Conservation (phyloP, 2,113 vertebrate species). For the Sturnus vulgaris region DNA sequence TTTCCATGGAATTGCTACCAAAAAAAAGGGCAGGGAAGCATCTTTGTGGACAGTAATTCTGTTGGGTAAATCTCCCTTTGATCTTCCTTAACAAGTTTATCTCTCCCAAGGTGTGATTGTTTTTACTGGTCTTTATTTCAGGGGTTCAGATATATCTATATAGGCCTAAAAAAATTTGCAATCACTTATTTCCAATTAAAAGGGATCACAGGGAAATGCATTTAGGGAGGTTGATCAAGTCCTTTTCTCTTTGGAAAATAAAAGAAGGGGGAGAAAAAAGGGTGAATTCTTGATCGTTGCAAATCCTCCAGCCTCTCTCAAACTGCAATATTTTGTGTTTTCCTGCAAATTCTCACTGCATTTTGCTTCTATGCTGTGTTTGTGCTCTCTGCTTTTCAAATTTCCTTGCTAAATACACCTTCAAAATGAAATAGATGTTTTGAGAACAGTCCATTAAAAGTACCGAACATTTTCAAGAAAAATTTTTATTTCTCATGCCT, state of each 20-base stretch:
- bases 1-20: background rate
- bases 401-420: background rate
- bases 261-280: accelerated
- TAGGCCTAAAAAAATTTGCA: background rate
- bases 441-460: background rate
- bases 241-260: background rate
- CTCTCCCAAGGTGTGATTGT: background rate
- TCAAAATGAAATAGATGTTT: background rate
- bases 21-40: background rate
- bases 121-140: background rate
- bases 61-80: background rate
- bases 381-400: background rate
- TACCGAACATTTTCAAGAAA: background rate
- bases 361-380: background rate
- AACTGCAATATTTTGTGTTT: background rate
- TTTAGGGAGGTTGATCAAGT: background rate
- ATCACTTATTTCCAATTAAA: background rate
- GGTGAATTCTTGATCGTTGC: background rate
- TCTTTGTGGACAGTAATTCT: background rate
- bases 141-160: background rate
- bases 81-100: background rate
- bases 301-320: background rate
- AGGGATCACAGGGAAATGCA: background rate
- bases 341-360: background rate
- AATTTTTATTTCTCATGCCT: background rate